Evolutionary conservation across 2,797 vertebrate genomes (phyloP), one percentile per base, ranked within the genome.

Genomic region (Geotrypetes seraphini): DNA sequence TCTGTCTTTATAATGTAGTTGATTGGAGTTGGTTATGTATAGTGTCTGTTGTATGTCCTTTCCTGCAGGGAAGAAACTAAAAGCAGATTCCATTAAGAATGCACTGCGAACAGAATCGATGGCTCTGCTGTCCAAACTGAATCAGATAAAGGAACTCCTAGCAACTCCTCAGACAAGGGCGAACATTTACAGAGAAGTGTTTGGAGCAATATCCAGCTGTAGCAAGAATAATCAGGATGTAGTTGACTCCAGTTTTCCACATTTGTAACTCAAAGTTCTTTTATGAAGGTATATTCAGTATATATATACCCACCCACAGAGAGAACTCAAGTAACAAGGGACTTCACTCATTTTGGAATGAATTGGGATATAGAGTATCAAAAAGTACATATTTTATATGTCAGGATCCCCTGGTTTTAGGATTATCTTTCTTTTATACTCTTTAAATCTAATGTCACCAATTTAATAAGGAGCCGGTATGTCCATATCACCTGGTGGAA

Each of bases 131-230:
- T 54, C 58, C 57, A 81, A 64, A 50, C 62, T 85, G 59, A 68
- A 67, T 47, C 57, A 78, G 37, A 67, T 87, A 71, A 87, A 80
- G 49, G 60, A 66, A 45, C 66, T 88, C 53, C 75, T 90, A 60
- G 65, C 38, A 22, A 71, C 71, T 44, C 69, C 78, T 38, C 66
- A 77, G 43, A 74, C 64, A 51, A 76, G 61, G 63, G 73, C 12
- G 31, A 82, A 63, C 58, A 86, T 89, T 32, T 54, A 65, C 37
- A 74, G 34, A 57, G 79, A 85, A 30, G 62, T 86, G 12, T 75
- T 71, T 53, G 68, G 65, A 70, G 60, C 54, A 41, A 44, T 48
- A 43, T 43, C 45, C 34, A 34, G 40, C 39, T 54, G 28, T 22
- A 12, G 26, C 35, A 31, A 24, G 26, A 53, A 22, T 39, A 51